These are phyloP conservation scores for Luscinia luscinia DNA, from an alignment of 2,797 vertebrate genomes.

Conservation along the genomic window DNA sequence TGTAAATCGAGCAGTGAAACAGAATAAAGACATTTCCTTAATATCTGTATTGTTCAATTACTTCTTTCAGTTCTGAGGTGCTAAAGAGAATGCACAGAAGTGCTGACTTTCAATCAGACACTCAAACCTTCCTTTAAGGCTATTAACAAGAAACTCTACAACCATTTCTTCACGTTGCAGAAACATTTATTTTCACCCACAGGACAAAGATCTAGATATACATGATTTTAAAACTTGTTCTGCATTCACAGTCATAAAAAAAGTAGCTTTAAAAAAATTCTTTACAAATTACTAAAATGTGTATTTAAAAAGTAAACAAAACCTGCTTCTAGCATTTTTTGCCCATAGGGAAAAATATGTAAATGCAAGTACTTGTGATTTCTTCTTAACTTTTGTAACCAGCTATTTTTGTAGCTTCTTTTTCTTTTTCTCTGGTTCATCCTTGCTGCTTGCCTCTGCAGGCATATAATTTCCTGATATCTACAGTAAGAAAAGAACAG, in stretches of 20 bases:
- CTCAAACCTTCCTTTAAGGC: not conserved
- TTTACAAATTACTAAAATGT: slow-evolving; percentile 60
- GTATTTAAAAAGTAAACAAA: slow-evolving; percentile 53
- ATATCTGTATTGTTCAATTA: not conserved
- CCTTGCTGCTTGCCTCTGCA: slow-evolving; percentile 9
- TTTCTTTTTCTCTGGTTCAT: slow-evolving; percentile 77
- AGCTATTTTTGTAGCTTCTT: slow-evolving; percentile 73
- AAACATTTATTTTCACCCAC: slow-evolving; percentile 30
- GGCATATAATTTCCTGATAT: slow-evolving; percentile 47
- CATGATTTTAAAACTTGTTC: not conserved
- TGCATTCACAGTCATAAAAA: slow-evolving; percentile 3
- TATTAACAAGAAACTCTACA: not conserved
- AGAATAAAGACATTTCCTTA: slow-evolving; percentile 46
- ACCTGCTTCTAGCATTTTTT: not conserved
- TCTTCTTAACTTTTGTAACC: not conserved
- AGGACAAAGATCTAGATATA: not conserved
- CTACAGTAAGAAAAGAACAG: slow-evolving; percentile 9
- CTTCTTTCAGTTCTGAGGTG: not conserved
- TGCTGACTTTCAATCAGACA: not conserved
- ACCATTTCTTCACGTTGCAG: not conserved
- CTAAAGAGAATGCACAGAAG: not conserved
- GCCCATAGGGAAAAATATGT: not conserved
- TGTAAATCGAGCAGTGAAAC: not conserved
- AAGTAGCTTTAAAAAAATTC: not conserved
- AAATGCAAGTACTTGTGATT: not conserved